A percentile compares a stretch with the other conserved stretches of the same genome.
phyloP scores from a whole-genome alignment of 1,140 invertebrate species.

The Pararge aegeria region DNA sequence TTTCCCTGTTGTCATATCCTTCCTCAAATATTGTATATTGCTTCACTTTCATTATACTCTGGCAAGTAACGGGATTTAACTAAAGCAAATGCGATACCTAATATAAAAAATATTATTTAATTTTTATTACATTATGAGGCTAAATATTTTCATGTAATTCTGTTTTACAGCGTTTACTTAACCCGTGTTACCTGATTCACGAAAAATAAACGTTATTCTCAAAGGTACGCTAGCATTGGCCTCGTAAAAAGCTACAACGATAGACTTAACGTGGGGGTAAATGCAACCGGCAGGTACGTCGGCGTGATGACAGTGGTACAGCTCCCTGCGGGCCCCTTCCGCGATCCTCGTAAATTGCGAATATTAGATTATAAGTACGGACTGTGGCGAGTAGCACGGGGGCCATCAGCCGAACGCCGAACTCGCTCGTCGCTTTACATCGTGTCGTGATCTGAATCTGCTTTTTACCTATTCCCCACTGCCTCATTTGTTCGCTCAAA shows the following conservation, averaged over 20 bases:
- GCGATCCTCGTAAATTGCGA: constrained; percentile 77
- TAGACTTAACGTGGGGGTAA: constrained; percentile 53
- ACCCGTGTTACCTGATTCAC: constrained; percentile 30
- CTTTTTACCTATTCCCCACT: constrained; percentile 62
- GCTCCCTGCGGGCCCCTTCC: constrained; percentile 57
- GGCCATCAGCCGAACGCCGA: constrained; percentile 66
- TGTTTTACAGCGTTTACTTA: constrained; percentile 22
- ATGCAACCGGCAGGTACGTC: constrained; percentile 58
- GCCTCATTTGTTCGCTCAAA: constrained; percentile 40
- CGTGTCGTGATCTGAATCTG: constrained; percentile 67
- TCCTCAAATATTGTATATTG: constrained; percentile 9
- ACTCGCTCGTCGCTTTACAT: constrained; percentile 62
- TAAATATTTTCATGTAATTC: constrained; percentile 13
- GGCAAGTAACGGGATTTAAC: background rate
- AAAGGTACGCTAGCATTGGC: constrained; percentile 45
- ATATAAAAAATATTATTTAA: background rate
- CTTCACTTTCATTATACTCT: background rate
- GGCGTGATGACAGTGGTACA: constrained; percentile 67
- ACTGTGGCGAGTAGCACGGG: constrained; percentile 62
- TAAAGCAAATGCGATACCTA: background rate
- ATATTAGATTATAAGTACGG: constrained; percentile 78
- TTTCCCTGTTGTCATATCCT: constrained; percentile 34
- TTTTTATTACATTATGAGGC: background rate
- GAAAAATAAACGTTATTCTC: constrained; percentile 43
- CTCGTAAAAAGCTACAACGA: constrained; percentile 51